Evolutionary conservation across 2,113 vertebrate genomes (phyloP), one percentile per base, ranked within the genome.

Genomic region (Silurus meridionalis): DNA sequence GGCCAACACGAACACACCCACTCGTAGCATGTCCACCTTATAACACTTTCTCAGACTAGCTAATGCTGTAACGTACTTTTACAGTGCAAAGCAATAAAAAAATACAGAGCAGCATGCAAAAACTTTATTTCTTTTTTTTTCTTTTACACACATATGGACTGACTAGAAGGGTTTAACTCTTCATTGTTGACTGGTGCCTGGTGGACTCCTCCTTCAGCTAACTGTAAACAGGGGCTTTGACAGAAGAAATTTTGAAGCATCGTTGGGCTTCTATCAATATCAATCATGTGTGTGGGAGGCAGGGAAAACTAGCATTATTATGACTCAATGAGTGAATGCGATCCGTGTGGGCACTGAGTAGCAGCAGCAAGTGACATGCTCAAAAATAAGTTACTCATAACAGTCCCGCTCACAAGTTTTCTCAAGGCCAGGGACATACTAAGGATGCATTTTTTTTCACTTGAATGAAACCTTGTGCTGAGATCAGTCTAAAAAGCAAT

Each of bases 311-410:
- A 28, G 69, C 25, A 74, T 58, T 55, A 53, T 82, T 67, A 83
- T 66, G 64, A 67, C 25, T 55, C 52, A 83, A 57, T 4, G 60
- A 50, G 60, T 10, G 8, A 19, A 25, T 28, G n/a, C 37, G 17
- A 8, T 58, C 13, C 71, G 50, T 69, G 81, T 69, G 72, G 48
- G 78, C 52, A 64, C 8, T 72, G 69, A 78, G 48, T 63, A 86
- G 80, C 69, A 28, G 57, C 84, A 86, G 61, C 23, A 83, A 82
- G 74, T 58, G 2, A 57, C 77, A 83, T 25, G 80, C 61, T 75
- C 50, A 64, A 60, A 77, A 88, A 67, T 67, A 10, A 82, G 84
- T 72, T 88, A 74, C 53, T 88, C 66, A 74, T 80, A 83, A 86
- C 84, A 48, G 57, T 64, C 84, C 80, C 64, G 80, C 84, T 83